phyloP scores from a whole-genome alignment of 37 sponge, comb jelly and placozoan species.

The Amphimedon queenslandica region DNA sequence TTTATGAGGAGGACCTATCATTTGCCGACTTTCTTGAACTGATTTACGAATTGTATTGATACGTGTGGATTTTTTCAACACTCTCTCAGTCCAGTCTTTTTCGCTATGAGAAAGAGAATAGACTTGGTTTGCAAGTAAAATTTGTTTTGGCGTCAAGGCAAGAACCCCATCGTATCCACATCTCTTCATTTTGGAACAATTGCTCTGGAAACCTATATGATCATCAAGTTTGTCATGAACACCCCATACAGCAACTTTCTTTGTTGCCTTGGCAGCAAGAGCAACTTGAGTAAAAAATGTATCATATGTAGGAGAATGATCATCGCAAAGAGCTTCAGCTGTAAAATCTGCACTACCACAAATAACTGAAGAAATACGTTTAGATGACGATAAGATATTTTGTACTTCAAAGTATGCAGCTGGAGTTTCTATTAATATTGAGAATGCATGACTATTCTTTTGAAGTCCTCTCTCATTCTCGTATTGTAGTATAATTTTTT shows the following conservation, averaged over 20 bases:
- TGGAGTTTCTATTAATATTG: constrained; percentile 1
- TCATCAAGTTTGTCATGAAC: constrained; percentile 41
- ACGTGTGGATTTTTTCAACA: not conserved
- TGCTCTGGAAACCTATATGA: constrained; percentile 19
- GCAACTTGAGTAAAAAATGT: constrained; percentile 9
- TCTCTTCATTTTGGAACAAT: constrained; percentile 19
- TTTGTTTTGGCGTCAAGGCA: constrained; percentile 26
- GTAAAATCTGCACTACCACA: constrained; percentile 25
- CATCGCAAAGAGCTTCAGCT: constrained; percentile 20
- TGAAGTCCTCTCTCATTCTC: not conserved
- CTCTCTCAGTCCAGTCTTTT: not conserved
- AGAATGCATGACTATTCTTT: not conserved
- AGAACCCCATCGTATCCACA: constrained; percentile 18
- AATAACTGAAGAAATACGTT: not conserved
- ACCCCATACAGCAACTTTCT: constrained; percentile 14
- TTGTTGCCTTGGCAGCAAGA: constrained; percentile 30
- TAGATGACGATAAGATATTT: constrained; percentile 3
- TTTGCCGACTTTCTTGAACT: constrained; percentile 29
- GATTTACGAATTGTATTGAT: constrained; percentile 15
- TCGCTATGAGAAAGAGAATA: not conserved
- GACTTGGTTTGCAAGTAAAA: not conserved
- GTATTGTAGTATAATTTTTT: constrained; percentile 4
- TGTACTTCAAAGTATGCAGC: constrained; percentile 10
- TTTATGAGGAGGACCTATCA: constrained; percentile 35
- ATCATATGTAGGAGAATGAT: constrained; percentile 26